phyloP scores from a whole-genome alignment of 2,113 vertebrate genomes.

The Rhea pennata region DNA sequence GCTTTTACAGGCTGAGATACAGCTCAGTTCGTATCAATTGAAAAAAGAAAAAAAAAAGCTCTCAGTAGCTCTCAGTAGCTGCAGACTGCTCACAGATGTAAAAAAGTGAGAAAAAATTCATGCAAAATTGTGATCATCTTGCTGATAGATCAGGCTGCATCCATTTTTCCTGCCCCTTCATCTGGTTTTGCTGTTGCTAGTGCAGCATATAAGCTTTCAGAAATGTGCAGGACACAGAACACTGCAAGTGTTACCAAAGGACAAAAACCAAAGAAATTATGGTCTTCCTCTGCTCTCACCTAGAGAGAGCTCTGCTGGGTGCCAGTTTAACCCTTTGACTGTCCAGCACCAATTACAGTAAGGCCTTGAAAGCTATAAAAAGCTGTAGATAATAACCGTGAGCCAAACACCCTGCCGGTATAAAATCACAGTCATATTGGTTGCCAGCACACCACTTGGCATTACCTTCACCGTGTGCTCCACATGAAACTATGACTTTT shows the following conservation, averaged over 20 bases:
- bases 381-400: neutral
- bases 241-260: rapidly evolving
- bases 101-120: neutral
- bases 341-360: neutral
- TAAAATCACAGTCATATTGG: neutral
- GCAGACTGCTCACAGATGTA: neutral
- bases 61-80: neutral
- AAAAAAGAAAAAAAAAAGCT: neutral
- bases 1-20: neutral
- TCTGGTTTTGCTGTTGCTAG: neutral
- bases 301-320: neutral
- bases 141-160: neutral
- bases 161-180: neutral
- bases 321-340: neutral
- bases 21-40: neutral
- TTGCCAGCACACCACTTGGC: neutral
- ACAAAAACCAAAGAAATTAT: neutral
- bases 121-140: neutral
- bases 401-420: neutral
- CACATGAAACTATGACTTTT: neutral
- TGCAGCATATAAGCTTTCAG: neutral
- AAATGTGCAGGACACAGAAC: neutral
- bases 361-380: neutral
- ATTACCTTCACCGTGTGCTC: rapidly evolving
- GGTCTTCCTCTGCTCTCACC: neutral